phyloP scores from a whole-genome alignment of 1,140 invertebrate species.

The Alviniconcha marisindica region DNA sequence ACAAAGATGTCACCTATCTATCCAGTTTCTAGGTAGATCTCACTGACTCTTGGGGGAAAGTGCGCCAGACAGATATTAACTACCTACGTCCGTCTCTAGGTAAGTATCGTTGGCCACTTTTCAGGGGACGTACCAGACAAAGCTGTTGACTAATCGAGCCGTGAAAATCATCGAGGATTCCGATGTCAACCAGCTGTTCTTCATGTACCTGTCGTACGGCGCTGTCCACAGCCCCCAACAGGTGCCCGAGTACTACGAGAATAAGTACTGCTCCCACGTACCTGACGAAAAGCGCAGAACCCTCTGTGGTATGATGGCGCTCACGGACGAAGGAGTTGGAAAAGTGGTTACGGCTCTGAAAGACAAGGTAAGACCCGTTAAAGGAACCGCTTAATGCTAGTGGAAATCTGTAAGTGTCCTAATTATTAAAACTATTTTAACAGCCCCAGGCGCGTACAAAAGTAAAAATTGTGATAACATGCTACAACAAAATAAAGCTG shows the following conservation, averaged over 20 bases:
- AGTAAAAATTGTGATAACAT: no score
- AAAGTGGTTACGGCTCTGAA: conserved; percentile 50
- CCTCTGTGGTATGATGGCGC: conserved; percentile 55
- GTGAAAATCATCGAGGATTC: background rate
- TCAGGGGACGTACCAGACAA: conserved; percentile 9
- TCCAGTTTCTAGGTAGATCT: no score
- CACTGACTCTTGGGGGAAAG: no score
- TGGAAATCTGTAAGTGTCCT: no score
- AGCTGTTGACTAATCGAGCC: background rate
- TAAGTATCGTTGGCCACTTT: no score
- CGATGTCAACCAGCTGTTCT: conserved; percentile 45
- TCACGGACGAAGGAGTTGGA: conserved; percentile 58
- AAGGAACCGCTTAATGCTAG: no score
- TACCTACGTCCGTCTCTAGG: no score
- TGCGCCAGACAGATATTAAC: no score
- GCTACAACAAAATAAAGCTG: no score
- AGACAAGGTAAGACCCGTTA: background rate
- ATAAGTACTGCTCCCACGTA: background rate
- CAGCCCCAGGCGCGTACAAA: no score
- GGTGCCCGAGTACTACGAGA: conserved; percentile 65
- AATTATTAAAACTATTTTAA: no score
- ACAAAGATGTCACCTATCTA: no score
- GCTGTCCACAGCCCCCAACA: conserved; percentile 56
- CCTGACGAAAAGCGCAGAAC: background rate
- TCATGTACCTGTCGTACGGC: conserved; percentile 58